Evolutionary conservation across 1,140 invertebrate species (phyloP), one percentile per base, ranked within the genome.

Genomic region (Brachionus manjavacas): DNA sequence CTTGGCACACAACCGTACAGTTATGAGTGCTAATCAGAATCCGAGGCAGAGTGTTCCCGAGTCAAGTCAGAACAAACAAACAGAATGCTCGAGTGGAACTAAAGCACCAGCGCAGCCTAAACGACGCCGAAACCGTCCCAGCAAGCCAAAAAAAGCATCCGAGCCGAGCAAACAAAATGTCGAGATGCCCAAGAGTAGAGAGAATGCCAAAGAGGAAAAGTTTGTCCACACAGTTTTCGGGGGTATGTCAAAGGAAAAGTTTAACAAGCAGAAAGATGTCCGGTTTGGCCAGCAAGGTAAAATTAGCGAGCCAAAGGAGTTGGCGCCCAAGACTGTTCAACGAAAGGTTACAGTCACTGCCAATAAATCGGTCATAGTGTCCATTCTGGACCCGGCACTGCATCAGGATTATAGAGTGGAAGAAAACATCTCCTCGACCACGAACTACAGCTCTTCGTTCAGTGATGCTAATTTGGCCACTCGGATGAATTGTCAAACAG

Each of bases 211-310:
- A 41, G 68, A 72, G 12, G 39, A 72, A 72, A 55, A 80, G 28
- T 80, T 80, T 64, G 49, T 80, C 14, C 76, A 80, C 31, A 80
- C 76, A 80, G 76, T 80, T 39, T 55, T 64, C 46, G 76, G 76
- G 12, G 76, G 76, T 2, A 64, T 80, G 76, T 80, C 76, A 20
- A 80, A 55, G 28, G 76, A 55, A 35, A 55, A 80, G 52, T 80
- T 80, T 11, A 23, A 11, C n/a, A 80, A 80, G 16, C 76, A 80
- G 25, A 80, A 80, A 55, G 41, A 80, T 39, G 28, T n/a, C 35
- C 41, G 23, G 12, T 41, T 28, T 8, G 4, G 74, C n/a, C 28
- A 55, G 11, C 74, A 31, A 20, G 20, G 16, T 41, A 78, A 46
- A 6, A 4, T 2, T 14, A 12, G 3, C 23, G 31, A 68, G 31